These are phyloP conservation scores for Platyrinchus mystaceus DNA, from an alignment of 2,797 vertebrate genomes.

Conservation along the genomic window DNA sequence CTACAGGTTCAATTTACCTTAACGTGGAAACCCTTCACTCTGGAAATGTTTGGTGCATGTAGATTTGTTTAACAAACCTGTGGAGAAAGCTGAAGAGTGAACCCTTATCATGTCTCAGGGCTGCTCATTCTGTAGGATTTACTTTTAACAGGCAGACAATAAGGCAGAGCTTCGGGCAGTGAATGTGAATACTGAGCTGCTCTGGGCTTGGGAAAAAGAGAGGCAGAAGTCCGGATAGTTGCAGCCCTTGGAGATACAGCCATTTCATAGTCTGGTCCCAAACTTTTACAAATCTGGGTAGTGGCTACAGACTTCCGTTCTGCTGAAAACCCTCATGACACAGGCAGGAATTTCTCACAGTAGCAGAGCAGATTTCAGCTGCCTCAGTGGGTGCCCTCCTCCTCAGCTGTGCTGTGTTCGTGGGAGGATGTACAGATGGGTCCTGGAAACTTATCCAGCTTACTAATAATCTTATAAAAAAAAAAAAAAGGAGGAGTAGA, in stretches of 20 bases:
- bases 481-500: not conserved
- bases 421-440: not conserved
- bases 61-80: not conserved
- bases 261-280: not conserved
- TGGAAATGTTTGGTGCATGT: not conserved
- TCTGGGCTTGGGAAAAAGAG: not conserved
- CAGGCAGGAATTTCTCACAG: not conserved
- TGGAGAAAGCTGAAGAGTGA: not conserved
- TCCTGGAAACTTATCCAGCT: not conserved
- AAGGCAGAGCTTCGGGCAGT: not conserved
- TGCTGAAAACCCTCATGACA: not conserved
- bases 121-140: not conserved
- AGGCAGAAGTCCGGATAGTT: not conserved
- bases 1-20: not conserved
- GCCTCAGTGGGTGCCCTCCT: not conserved
- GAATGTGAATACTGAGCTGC: not conserved
- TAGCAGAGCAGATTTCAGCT: not conserved
- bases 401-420: not conserved
- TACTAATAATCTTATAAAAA: not conserved
- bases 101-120: not conserved
- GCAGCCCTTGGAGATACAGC: not conserved
- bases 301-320: not conserved
- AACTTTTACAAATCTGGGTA: not conserved
- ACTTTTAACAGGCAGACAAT: not conserved
- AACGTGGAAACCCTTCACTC: not conserved